A percentile compares a stretch with the other conserved stretches of the same genome.
Conservation (phyloP, 2,888 invertebrate species). For the Orthosia gothica region DNA sequence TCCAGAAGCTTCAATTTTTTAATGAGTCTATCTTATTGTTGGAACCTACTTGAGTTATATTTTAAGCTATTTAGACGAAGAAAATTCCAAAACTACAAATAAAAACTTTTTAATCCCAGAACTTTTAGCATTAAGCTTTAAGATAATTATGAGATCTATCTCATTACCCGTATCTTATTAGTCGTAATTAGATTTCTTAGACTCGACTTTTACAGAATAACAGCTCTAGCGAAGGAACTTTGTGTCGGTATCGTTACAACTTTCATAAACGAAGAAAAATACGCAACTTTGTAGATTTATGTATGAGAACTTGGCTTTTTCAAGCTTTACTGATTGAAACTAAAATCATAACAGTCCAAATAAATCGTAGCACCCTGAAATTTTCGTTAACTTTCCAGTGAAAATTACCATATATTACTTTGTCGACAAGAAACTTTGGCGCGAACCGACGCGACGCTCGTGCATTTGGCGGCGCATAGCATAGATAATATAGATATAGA, state of each 20-base stretch:
- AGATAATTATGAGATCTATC: slow-evolving; percentile 21
- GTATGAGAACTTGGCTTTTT: no score
- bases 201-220: no score
- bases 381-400: slow-evolving; percentile 14
- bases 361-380: slow-evolving; percentile 15
- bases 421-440: slow-evolving; percentile 6
- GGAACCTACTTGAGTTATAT: background rate
- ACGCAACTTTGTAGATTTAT: no score
- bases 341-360: background rate
- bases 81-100: background rate
- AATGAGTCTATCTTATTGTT: background rate
- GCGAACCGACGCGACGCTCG: background rate
- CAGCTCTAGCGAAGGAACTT: no score
- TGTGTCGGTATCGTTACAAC: no score
- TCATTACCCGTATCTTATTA: background rate
- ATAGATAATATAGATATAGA: background rate
- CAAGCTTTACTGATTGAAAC: background rate
- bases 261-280: no score
- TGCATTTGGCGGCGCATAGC: background rate
- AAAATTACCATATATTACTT: slow-evolving; percentile 33
- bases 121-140: slow-evolving; percentile 15
- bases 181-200: no score
- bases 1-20: no score
- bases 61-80: background rate
- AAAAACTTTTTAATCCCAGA: background rate